These are phyloP conservation scores for Lepus europaeus DNA, from an alignment of 2,113 vertebrate species.

Conservation along the genomic window DNA sequence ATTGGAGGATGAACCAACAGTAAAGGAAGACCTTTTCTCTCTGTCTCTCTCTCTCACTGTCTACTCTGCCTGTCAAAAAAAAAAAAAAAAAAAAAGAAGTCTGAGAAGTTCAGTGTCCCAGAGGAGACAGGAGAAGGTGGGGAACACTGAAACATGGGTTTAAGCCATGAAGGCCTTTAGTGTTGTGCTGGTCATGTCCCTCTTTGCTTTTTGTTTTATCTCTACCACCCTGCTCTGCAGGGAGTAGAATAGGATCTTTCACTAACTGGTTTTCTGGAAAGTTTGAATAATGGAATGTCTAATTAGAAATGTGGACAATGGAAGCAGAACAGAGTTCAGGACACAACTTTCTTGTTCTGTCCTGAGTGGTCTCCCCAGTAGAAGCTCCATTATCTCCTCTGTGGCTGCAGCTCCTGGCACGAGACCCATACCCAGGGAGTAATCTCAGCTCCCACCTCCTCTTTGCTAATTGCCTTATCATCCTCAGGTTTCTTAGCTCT, in stretches of 20 bases:
- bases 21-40: no score
- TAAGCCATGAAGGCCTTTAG: not conserved
- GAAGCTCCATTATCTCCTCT: not conserved
- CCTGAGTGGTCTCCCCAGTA: not conserved
- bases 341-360: not conserved
- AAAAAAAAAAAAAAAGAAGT: not conserved
- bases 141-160: not conserved
- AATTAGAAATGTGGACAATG: not conserved
- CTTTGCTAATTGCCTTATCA: not conserved
- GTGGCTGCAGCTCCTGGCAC: not conserved
- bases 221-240: not conserved
- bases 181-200: not conserved
- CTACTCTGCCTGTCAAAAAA: no score
- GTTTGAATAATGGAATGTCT: not conserved
- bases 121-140: not conserved
- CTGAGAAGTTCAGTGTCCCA: not conserved
- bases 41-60: no score
- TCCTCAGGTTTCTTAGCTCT: not conserved
- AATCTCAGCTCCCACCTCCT: not conserved
- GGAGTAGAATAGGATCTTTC: not conserved
- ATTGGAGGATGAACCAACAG: no score
- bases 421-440: not conserved
- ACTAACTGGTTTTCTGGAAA: not conserved
- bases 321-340: not conserved
- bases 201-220: not conserved